Conservation (phyloP, 2,797 vertebrate genomes). For the Odontamblyopus rebecca region DNA sequence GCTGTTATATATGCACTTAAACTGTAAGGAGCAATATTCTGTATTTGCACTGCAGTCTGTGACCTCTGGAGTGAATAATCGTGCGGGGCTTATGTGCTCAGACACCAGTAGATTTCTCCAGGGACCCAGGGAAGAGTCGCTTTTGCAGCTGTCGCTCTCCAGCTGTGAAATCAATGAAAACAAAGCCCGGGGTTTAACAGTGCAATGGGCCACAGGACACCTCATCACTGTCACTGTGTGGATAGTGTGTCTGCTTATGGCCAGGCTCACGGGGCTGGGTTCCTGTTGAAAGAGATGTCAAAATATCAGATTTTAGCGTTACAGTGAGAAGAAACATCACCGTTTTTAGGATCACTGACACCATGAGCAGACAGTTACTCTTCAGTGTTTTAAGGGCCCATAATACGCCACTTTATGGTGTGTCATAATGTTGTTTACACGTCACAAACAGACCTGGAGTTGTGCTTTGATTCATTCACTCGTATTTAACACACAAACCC, state of each 20-base stretch:
- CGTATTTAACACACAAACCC: too few species aligned
- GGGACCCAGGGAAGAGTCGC: constrained; percentile 28
- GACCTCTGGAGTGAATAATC: constrained; percentile 6
- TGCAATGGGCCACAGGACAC: constrained; percentile 16
- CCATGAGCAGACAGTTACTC: too few species aligned
- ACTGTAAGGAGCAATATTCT: constrained; percentile 11
- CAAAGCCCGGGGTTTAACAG: constrained; percentile 33
- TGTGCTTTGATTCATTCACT: too few species aligned
- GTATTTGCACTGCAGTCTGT: constrained; percentile 19
- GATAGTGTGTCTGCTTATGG: constrained; percentile 4
- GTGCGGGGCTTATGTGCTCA: constrained; percentile 27
- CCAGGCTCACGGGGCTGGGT: constrained; percentile 20
- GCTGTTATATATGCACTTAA: too few species aligned
- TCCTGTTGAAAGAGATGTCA: background rate
- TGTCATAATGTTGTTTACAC: too few species aligned
- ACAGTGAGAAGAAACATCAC: too few species aligned
- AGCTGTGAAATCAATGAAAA: constrained; percentile 62
- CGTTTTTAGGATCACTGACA: too few species aligned
- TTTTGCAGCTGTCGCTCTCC: constrained; percentile 69
- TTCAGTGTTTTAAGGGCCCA: too few species aligned
- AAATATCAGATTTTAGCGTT: too few species aligned
- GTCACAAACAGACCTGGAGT: too few species aligned
- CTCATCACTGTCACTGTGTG: background rate
- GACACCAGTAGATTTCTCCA: constrained; percentile 31
- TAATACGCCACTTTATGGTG: too few species aligned